Evolutionary conservation across 2,888 invertebrate genomes (phyloP).

Genomic region (Pogonocherus hispidulus): DNA sequence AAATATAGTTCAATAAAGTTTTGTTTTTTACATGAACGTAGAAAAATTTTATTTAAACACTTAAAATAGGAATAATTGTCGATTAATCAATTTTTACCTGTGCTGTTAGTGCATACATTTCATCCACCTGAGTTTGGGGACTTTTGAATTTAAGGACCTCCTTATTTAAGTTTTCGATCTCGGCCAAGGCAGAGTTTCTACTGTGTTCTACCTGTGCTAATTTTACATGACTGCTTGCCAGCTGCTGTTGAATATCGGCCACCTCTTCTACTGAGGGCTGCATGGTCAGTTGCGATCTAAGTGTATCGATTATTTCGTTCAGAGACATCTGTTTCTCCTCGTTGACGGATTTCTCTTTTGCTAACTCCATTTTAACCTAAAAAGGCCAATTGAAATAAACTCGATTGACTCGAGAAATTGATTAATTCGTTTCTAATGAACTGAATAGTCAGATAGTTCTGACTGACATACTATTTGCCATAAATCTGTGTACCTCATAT

Average conservation of each 20-base stretch:
- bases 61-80: too few relatives aligned
- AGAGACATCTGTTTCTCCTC: conserved; percentile 21
- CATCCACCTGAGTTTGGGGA: conserved; percentile 34
- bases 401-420: background rate
- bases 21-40: too few relatives aligned
- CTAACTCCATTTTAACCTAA: conserved; percentile 16
- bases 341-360: background rate
- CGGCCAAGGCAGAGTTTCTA: conserved; percentile 61
- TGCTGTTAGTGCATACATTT: conserved; percentile 51
- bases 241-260: conserved; percentile 59
- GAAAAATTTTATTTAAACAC: too few relatives aligned
- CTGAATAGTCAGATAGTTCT: too few relatives aligned
- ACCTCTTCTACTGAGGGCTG: conserved; percentile 56
- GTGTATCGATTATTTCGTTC: conserved; percentile 32
- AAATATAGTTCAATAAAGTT: too few relatives aligned
- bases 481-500: background rate
- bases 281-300: conserved; percentile 37
- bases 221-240: conserved; percentile 70
- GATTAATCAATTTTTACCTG: too few relatives aligned
- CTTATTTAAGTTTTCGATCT: conserved; percentile 28
- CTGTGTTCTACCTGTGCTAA: conserved; percentile 69
- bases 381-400: too few relatives aligned
- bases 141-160: conserved; percentile 33
- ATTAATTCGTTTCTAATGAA: background rate
- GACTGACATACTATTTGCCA: too few relatives aligned